Evolutionary conservation across 2,113 vertebrate genomes (phyloP), one percentile per base, ranked within the genome.

Genomic region (Podarcis raffonei): DNA sequence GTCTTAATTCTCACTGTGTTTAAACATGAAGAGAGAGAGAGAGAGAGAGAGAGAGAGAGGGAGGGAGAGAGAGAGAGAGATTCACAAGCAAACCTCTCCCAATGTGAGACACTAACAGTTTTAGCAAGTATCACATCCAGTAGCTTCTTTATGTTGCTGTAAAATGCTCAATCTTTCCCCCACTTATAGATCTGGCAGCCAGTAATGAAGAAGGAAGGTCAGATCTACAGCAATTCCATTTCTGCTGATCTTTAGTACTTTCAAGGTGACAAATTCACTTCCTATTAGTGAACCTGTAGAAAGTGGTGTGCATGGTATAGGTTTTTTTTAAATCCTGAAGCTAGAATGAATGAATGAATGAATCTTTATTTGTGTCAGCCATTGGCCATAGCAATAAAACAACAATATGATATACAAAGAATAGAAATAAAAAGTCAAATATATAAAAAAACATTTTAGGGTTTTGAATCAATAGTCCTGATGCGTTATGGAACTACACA

Each of bases 221-320:
- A 94, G 42, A 22, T 48, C 83, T 86, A 81, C 1, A 86, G 84
- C 80, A 78, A 83, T 89, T 91, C 81, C 89, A 42, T n/a, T 91
- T 95, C 94, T 85, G 62, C 84, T 91, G 88, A 93, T 91, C 81
- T 94, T 69, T 85, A 89, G 86, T 68, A 87, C 93, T 95, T 94
- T 79, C 84, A 85, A 83, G 75, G 87, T 95, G 94, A 94, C 91
- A 95, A 93, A 94, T 94, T 86, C 86, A 72, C 48, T 90, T 93
- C 84, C 62, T 86, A 32, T 27, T 39, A 81, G 80, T 81, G 39
- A 77, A 90, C 84, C 83, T 86, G n/a, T 77, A 75, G 90, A 91
- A 92, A 39, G 68, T 22, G 48, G 48, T 11, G 9, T 53, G 48
- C 48, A 53, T 77, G 57, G 37, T 30, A 23, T 76, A 20, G 9